Conservation (phyloP, 2,113 vertebrate genomes). For the Nansenia antarctica region DNA sequence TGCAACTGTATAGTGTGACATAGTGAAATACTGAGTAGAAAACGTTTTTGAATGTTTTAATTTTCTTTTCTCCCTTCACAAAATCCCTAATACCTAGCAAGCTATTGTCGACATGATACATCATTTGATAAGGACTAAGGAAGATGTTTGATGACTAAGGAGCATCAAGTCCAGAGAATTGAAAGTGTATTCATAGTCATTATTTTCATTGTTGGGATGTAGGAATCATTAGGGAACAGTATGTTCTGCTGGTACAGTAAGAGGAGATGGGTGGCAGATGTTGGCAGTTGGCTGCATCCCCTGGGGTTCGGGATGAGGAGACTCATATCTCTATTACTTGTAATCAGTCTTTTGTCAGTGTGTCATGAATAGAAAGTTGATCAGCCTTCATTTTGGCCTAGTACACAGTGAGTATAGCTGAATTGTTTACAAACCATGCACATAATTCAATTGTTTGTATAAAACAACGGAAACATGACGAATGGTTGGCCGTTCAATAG, state of each 20-base stretch:
- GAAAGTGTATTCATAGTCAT: too few species aligned
- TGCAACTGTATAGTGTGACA: too few species aligned
- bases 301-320: background rate
- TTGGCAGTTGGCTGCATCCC: background rate
- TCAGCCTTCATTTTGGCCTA: background rate
- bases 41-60: too few species aligned
- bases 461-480: background rate
- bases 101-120: too few species aligned
- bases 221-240: background rate
- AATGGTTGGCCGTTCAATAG: background rate
- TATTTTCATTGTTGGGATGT: too few species aligned
- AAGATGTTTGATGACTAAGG: too few species aligned
- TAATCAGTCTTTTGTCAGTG: background rate
- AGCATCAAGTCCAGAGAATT: too few species aligned
- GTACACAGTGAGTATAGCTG: background rate
- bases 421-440: background rate
- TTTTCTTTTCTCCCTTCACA: too few species aligned
- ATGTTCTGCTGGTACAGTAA: slow-evolving; percentile 14
- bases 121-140: too few species aligned
- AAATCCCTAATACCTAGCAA: too few species aligned
- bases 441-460: background rate
- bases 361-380: background rate
- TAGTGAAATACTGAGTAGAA: too few species aligned
- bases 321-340: background rate
- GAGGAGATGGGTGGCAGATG: background rate